These are phyloP conservation scores for Micrastur ruficollis DNA, from an alignment of 2,797 vertebrate genomes.

Conservation along the genomic window DNA sequence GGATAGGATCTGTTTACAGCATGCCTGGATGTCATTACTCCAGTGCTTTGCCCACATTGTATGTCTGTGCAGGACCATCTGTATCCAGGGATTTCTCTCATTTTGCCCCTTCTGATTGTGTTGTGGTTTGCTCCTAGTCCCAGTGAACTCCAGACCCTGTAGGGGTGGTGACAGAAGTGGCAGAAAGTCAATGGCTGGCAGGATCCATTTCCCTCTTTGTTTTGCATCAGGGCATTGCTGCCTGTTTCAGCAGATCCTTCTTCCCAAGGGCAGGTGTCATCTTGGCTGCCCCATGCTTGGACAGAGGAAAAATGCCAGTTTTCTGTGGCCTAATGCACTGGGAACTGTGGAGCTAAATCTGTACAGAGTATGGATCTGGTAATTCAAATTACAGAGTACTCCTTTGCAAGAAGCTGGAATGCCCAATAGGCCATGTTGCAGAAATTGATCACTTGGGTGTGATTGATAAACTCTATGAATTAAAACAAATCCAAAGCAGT, in stretches of 20 bases:
- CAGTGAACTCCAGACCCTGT: background rate
- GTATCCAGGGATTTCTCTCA: background rate
- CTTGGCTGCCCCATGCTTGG: background rate
- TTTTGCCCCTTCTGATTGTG: background rate
- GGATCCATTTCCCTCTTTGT: background rate
- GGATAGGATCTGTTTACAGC: background rate
- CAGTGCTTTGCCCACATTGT: background rate
- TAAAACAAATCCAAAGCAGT: background rate
- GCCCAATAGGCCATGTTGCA: background rate
- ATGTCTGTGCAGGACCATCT: background rate
- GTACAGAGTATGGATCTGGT: background rate
- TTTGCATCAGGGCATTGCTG: background rate
- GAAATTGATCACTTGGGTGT: background rate
- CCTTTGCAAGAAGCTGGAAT: background rate
- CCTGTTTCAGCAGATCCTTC: background rate
- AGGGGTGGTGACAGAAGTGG: background rate
- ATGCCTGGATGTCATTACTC: background rate
- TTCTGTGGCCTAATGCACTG: background rate
- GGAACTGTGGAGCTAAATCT: background rate
- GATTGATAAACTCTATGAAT: background rate
- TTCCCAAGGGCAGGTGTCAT: background rate
- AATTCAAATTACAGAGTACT: background rate
- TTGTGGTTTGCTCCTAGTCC: background rate
- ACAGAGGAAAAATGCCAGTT: background rate
- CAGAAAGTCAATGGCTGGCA: background rate